Evolutionary conservation across 2,888 invertebrate species (phyloP), one percentile per base, ranked within the genome.

Genomic region (Drosophila borealis): DNA sequence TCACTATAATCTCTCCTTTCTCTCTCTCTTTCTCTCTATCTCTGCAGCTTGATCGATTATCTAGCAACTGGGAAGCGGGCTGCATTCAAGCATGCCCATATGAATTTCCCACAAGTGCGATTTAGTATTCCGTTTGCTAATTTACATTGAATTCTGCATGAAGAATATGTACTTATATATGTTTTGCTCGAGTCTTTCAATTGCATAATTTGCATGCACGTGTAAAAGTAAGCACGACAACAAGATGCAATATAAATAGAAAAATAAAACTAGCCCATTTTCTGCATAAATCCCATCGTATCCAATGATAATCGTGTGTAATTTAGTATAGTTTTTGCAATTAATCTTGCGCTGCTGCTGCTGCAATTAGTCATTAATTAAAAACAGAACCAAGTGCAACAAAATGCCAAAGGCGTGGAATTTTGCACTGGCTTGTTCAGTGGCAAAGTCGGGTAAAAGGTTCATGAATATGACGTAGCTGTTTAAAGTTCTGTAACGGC

Each of bases 101-200:
- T 33, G 11, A 55, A 48, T 41, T 72, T 81, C 79, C 59, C 81
- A 74, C 67, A 56, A 59, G 33, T 59, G 61, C 17, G 9, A 59
- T 42, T 63, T 25, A 39, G 42, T 55, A 19, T 53, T 56, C 56
- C 21, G 49, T 13, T 63, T 42, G 45, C 45, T 63, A 56, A 83
- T 78, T 83, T 51, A 50, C 70, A 81, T 78, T 71, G 44, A 71
- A 61, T 70, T 75, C 63, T 66, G 70, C 59, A 70, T 49, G 10
- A 17, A 25, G 11, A 42, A 34, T 11, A 10, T 21, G 8, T 46
- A 4, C 3, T 10, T 10, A 4, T 19, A 19, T n/a, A 11, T 37
- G 6, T 10, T 29, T 33, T 2, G 14, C 44, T 39, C 42, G 14
- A 33, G 9, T 45, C 11, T 25, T 45, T 45, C 29, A 1, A 14